Evolutionary conservation across 1,140 invertebrate genomes (phyloP).

Genomic region (Conopomorpha cramerella): DNA sequence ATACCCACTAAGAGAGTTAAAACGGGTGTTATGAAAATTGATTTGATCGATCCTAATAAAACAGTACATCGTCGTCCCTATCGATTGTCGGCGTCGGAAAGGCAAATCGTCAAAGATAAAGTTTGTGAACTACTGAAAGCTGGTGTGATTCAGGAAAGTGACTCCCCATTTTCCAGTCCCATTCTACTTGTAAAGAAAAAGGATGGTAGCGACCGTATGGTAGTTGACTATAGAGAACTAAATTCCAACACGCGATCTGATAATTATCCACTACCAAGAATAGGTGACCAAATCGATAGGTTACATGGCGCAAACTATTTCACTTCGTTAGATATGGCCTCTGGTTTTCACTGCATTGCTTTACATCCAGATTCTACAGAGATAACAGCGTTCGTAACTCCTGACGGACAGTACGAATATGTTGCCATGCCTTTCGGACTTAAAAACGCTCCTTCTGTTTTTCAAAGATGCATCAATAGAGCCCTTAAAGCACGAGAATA

Average conservation of each 20-base stretch:
- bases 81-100: no score
- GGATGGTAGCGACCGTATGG: slow-evolving; percentile 4
- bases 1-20: background rate
- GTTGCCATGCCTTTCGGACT: slow-evolving; percentile 17
- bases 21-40: slow-evolving; percentile 1
- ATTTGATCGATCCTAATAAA: no score
- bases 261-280: slow-evolving; percentile 4
- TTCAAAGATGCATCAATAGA: slow-evolving; percentile 1
- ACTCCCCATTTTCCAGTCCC: no score
- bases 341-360: slow-evolving; percentile 4
- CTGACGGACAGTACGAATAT: slow-evolving; percentile 9
- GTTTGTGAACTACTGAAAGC: no score
- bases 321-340: slow-evolving; percentile 3
- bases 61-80: background rate
- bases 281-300: slow-evolving; percentile 3
- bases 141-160: no score
- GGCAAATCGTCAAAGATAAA: no score
- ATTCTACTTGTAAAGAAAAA: slow-evolving; percentile 5
- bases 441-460: slow-evolving; percentile 4
- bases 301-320: slow-evolving; percentile 5
- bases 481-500: background rate
- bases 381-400: no score
- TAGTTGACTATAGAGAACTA: slow-evolving; percentile 16
- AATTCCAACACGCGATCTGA: slow-evolving; percentile 43
- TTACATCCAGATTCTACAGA: slow-evolving; percentile 3